These are phyloP conservation scores for Lepidotrigona ventralis DNA, from an alignment of 1,140 invertebrate genomes.

Conservation along the genomic window DNA sequence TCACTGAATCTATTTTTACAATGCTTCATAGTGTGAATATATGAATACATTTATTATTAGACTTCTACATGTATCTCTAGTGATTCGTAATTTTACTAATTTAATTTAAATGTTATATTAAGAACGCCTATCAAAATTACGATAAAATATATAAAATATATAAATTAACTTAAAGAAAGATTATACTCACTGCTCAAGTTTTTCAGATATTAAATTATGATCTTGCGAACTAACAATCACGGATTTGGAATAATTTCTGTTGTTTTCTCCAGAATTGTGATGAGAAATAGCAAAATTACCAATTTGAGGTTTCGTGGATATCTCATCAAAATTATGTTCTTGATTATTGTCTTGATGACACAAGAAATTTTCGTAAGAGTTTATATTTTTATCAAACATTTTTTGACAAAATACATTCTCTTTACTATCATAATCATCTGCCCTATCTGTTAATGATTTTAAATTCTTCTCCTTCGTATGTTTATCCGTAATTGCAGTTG, in stretches of 20 bases:
- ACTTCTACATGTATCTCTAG: constrained; percentile 46
- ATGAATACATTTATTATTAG: constrained; percentile 74
- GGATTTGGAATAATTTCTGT: constrained; percentile 75
- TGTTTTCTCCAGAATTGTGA: constrained; percentile 75
- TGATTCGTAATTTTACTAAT: constrained; percentile 49
- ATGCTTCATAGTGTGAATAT: constrained; percentile 69
- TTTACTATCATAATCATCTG: constrained; percentile 67
- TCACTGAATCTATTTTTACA: constrained; percentile 75
- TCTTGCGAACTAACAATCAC: constrained; percentile 74
- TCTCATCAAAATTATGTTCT: constrained; percentile 66
- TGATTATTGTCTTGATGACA: constrained; percentile 62
- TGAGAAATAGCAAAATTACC: constrained; percentile 75
- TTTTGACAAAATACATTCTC: constrained; percentile 50
- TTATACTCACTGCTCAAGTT: constrained; percentile 76
- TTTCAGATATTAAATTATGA: constrained; percentile 72
- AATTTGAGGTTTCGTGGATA: constrained; percentile 73
- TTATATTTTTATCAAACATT: constrained; percentile 44
- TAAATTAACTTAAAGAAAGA: background rate
- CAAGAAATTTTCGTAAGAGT: constrained; percentile 48
- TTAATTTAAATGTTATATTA: background rate
- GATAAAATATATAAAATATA: background rate
- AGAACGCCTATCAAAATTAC: background rate
- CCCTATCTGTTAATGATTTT: constrained; percentile 69
- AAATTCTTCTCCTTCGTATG: constrained; percentile 74
- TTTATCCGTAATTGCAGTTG: constrained; percentile 68